Conservation (phyloP, 1,140 invertebrate genomes). For the Drosophila chauvacae region DNA sequence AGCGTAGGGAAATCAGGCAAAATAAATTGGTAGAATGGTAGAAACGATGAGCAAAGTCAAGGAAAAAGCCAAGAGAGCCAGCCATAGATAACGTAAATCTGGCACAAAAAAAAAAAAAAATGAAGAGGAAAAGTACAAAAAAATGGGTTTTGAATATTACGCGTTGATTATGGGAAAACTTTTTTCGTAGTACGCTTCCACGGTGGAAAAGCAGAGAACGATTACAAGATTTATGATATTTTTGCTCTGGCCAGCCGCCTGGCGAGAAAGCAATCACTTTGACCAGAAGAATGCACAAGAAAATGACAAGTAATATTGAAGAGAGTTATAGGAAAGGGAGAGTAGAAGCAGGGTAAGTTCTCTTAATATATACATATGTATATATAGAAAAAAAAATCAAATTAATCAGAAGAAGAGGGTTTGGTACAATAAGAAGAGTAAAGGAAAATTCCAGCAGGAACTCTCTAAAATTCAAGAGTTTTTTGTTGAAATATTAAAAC, state of each 20-base stretch:
- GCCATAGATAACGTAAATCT: constrained; percentile 26
- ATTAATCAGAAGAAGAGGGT: neutral
- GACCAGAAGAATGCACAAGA: constrained; percentile 11
- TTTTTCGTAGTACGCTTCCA: constrained; percentile 4
- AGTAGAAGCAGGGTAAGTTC: neutral
- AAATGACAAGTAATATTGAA: neutral
- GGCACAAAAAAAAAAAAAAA: neutral
- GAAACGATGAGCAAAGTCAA: constrained; percentile 8
- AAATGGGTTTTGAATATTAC: constrained; percentile 42
- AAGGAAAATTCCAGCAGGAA: neutral
- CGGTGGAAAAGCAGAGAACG: constrained; percentile 26
- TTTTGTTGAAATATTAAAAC: no score
- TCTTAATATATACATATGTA: no score
- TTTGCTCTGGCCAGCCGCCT: neutral
- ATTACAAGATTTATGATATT: constrained; percentile 42
- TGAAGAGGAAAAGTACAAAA: neutral
- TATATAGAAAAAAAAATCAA: no score
- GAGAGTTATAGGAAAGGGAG: neutral
- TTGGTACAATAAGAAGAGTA: neutral
- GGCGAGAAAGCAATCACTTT: constrained; percentile 31
- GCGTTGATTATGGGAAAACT: constrained; percentile 34
- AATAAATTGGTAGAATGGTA: constrained; percentile 26
- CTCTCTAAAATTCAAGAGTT: neutral
- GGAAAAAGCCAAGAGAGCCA: constrained; percentile 14
- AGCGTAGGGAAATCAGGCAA: constrained; percentile 7